Conservation (phyloP, 2,113 vertebrate species). For the mouse (Mus musculus) region GRCm39 chr8:55491001-55491500, state of each 20-base stretch:
- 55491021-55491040: background rate
- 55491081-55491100: background rate
- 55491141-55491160: background rate
- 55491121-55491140: background rate
- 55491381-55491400: background rate
- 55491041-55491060: background rate
- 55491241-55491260: background rate
- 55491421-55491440: background rate
- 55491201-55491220: background rate
- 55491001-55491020: background rate
- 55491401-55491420: background rate
- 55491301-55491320: background rate
- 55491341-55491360: background rate
- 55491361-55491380: background rate
- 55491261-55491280: background rate
- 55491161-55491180: background rate
- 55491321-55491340: background rate
- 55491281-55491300: background rate
- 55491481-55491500: background rate
- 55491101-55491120: background rate
- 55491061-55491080: background rate
- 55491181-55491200: background rate
- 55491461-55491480: background rate
- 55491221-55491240: background rate
- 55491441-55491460: background rate